Evolutionary conservation across 2,797 vertebrate species (phyloP).

Genomic region (Bradypodion ventrale): DNA sequence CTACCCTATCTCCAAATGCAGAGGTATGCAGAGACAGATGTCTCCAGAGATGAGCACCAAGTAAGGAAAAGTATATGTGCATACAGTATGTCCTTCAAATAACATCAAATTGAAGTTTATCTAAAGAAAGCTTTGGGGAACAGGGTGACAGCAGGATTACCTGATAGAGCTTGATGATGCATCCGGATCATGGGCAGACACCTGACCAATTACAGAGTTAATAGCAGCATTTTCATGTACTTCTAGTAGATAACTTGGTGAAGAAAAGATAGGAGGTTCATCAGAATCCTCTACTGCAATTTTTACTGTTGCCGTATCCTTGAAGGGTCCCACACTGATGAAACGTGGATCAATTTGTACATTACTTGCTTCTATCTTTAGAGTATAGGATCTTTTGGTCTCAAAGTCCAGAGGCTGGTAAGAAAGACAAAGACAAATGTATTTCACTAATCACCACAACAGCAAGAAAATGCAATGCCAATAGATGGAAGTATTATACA

Average conservation of each 20-base stretch:
- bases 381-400: slow-evolving; percentile 88
- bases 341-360: slow-evolving; percentile 85
- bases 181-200: slow-evolving; percentile 91
- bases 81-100: too few relatives aligned
- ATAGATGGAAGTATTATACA: slow-evolving; percentile 69
- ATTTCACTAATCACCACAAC: slow-evolving; percentile 73
- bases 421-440: slow-evolving; percentile 75
- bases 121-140: not conserved
- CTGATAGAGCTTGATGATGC: slow-evolving; percentile 86
- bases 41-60: not conserved
- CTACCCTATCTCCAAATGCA: not conserved
- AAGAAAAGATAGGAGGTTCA: slow-evolving; percentile 92
- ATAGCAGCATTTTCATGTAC: slow-evolving; percentile 92
- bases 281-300: slow-evolving; percentile 91
- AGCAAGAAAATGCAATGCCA: slow-evolving; percentile 65
- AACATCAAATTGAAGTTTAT: not conserved
- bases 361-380: slow-evolving; percentile 94
- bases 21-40: not conserved
- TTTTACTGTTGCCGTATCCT: slow-evolving; percentile 93
- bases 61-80: too few relatives aligned
- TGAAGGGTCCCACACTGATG: slow-evolving; percentile 86
- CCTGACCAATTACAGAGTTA: slow-evolving; percentile 90
- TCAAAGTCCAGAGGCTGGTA: slow-evolving; percentile 93
- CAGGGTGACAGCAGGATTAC: slow-evolving; percentile 72
- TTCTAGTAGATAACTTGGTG: slow-evolving; percentile 87